Percentiles rank a stretch among this genome's conserved stretches.
Evolutionary conservation across 2,797 vertebrate species (phyloP).

Genomic region (Enteromius afrohamiltoni): DNA sequence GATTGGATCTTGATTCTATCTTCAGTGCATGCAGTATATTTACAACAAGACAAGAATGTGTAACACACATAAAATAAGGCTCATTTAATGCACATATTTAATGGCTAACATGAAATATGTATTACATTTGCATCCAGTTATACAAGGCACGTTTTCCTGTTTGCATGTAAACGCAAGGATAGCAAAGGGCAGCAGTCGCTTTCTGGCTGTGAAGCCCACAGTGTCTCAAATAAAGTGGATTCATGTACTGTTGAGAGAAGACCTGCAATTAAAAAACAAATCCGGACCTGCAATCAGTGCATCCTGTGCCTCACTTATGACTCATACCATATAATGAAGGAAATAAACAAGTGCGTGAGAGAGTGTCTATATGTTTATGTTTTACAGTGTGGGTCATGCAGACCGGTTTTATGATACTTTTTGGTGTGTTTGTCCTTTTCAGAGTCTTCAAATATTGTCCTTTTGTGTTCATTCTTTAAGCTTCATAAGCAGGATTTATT

Average conservation of each 20-base stretch:
- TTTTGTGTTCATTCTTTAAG: neutral
- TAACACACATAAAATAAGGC: neutral
- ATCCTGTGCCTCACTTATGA: slow-evolving; percentile 37
- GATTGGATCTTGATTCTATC: neutral
- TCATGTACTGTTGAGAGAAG: slow-evolving; percentile 63
- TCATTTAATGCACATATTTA: neutral
- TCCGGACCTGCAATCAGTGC: slow-evolving; percentile 60
- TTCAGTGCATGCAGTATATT: neutral
- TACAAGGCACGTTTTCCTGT: neutral
- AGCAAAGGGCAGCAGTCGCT: slow-evolving; percentile 2
- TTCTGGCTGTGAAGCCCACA: slow-evolving; percentile 2
- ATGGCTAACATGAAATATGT: neutral
- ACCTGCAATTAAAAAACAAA: slow-evolving; percentile 69
- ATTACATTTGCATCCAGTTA: neutral
- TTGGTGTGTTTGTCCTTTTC: neutral
- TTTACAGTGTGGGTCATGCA: neutral
- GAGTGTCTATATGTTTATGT: neutral
- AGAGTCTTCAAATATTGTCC: neutral
- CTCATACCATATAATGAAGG: slow-evolving; percentile 35
- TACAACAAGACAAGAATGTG: neutral
- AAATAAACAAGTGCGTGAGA: slow-evolving; percentile 9
- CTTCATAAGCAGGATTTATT: neutral
- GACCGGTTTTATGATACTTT: neutral
- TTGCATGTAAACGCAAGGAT: neutral
- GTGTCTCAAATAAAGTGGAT: slow-evolving; percentile 62